Base-by-base conservation (phyloP, 2,888 invertebrate genomes). In the Caenorhabditis zanzibari region DNA sequence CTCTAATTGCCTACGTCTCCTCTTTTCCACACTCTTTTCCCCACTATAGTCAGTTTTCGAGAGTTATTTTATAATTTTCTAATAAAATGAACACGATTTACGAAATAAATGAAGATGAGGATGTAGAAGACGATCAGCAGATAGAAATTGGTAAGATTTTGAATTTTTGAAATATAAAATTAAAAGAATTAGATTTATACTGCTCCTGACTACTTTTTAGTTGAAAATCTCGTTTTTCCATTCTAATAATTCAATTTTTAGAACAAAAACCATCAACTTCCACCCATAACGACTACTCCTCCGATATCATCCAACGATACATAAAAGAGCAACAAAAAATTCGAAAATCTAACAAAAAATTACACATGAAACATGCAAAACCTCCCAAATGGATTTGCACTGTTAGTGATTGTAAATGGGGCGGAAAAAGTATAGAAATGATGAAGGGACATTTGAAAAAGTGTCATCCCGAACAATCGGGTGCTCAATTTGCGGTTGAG, bases 321-420 rank as follows among this genome's bases (percentile, higher is more conserved):
- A 35, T 44, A 5, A 58, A 64, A 24, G 41, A 64, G 32, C 32
- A 32, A 56, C 16, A 14, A 44, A 56, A 64, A 28, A 9, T 28
- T 19, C 12, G 38, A 16, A 63, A 38, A 35, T 49, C 12, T n/a
- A 14, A 7, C 14, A 10, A 14, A 68, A 47, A 54, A 22, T 14
- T 24, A 7, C n/a, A 28, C 9, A 26, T 61, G 19, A 63, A 38
- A 41, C 49, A 12, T 5, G 16, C 12, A 26, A 35, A 73, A 22
- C 73, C 63, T 7, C 73, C 73, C 5, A 61, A 52, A 19, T 73
- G 73, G 73, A 73, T 63, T n/a, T 73, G 73, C 19, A 73, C 47
- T 1, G 73, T 52, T 38, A 32, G 49, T 0, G 52, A 32, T 52
- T 74, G 74, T 44, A 41, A 74, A 64, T 73, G 63, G 61, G 52